Evolutionary conservation across 2,797 vertebrate species (phyloP).

Genomic region (Catharus ustulatus): DNA sequence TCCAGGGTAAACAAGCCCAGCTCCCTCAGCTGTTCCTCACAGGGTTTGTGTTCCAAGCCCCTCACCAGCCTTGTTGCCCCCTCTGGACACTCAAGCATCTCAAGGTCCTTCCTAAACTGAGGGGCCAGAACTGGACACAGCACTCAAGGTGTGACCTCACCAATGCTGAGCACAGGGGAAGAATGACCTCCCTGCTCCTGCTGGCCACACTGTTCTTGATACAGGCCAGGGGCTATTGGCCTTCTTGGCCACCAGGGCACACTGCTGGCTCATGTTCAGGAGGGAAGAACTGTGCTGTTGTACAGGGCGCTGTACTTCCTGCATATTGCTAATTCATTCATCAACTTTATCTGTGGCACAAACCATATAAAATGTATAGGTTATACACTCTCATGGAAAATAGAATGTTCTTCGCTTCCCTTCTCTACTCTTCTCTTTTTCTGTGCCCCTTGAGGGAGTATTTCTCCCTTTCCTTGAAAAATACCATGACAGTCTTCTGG

Average conservation of each 20-base stretch:
- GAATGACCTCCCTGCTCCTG: background rate
- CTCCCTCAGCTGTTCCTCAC: background rate
- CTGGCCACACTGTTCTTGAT: background rate
- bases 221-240: rapidly evolving
- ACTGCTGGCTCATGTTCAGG: background rate
- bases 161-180: rapidly evolving
- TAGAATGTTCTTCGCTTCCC: background rate
- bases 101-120: rapidly evolving
- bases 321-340: background rate
- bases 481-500: rapidly evolving
- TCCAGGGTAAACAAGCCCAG: background rate
- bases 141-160: rapidly evolving
- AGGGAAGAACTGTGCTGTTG: background rate
- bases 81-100: rapidly evolving
- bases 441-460: rapidly evolving
- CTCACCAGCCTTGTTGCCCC: background rate
- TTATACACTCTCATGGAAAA: background rate
- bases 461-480: background rate
- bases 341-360: background rate
- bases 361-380: background rate
- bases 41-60: background rate
- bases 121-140: too few species aligned
- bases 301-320: background rate
- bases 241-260: background rate
- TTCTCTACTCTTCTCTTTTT: background rate